phyloP scores from a whole-genome alignment of 2,797 vertebrate species.

The Pangasius macronema region DNA sequence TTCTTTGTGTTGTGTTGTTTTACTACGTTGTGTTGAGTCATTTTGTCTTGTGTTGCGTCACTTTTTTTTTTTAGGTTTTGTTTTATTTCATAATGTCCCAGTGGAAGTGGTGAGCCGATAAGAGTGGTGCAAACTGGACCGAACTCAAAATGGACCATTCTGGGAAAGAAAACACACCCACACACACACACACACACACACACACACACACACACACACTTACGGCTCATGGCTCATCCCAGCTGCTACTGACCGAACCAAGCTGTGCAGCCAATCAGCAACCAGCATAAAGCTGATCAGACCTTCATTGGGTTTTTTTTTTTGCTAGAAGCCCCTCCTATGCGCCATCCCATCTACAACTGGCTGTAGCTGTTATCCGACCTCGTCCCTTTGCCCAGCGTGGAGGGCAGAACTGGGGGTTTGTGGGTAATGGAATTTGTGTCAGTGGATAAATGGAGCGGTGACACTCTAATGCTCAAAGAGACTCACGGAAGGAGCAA shows the following conservation, averaged over 20 bases:
- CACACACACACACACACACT: background rate
- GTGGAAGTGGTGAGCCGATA: slow-evolving; percentile 92
- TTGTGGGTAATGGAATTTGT: slow-evolving; percentile 48
- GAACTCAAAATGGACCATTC: slow-evolving; percentile 38
- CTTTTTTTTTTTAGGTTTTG: slow-evolving; percentile 91
- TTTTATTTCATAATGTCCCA: slow-evolving; percentile 98
- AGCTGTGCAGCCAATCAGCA: slow-evolving; percentile 46
- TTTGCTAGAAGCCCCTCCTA: slow-evolving; percentile 5
- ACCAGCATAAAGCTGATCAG: slow-evolving; percentile 30
- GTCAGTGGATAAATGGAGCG: slow-evolving; percentile 51
- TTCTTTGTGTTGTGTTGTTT: slow-evolving; percentile 72
- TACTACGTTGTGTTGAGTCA: slow-evolving; percentile 65
- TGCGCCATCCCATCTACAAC: slow-evolving; percentile 7
- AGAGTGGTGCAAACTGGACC: slow-evolving; percentile 60
- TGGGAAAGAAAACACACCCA: slow-evolving; percentile 5
- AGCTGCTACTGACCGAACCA: slow-evolving; percentile 31
- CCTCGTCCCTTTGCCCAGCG: slow-evolving; percentile 8
- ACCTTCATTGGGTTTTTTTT: slow-evolving; percentile 11
- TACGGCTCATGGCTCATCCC: slow-evolving; percentile 21
- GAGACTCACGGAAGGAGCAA: slow-evolving; percentile 24
- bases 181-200: background rate
- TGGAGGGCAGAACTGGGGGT: slow-evolving; percentile 14
- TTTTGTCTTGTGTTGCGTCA: slow-evolving; percentile 68
- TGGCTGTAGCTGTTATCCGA: background rate
- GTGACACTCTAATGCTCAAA: slow-evolving; percentile 29